These are phyloP conservation scores for Ametastegia equiseti DNA, from an alignment of 2,888 invertebrate species.

Conservation along the genomic window DNA sequence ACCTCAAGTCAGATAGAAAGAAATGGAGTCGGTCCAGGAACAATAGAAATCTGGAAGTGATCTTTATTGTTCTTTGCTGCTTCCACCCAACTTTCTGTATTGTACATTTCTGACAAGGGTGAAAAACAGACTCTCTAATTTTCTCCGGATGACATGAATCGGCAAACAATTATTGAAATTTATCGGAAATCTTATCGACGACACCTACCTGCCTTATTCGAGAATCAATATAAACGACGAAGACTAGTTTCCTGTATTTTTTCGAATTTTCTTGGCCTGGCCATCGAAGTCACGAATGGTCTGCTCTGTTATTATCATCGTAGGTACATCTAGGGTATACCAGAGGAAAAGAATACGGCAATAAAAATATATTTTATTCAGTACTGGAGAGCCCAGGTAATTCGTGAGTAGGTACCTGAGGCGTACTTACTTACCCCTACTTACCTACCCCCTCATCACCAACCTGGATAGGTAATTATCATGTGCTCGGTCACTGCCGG, in stretches of 20 bases:
- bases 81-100: background rate
- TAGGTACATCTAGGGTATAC: background rate
- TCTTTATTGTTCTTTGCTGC: constrained; percentile 16
- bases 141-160: constrained; percentile 17
- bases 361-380: background rate
- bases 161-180: constrained; percentile 31
- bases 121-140: constrained; percentile 13
- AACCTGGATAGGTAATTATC: constrained; percentile 54
- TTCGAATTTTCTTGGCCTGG: background rate
- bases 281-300: too few species aligned
- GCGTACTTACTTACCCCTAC: background rate
- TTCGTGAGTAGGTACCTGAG: background rate
- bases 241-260: too few species aligned
- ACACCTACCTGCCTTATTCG: too few species aligned
- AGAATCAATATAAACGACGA: too few species aligned
- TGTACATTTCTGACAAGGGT: background rate
- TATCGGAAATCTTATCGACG: constrained; percentile 8
- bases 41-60: constrained; percentile 28
- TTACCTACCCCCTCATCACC: too few species aligned
- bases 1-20: background rate
- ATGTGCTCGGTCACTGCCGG: constrained; percentile 49
- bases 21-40: background rate
- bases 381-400: background rate
- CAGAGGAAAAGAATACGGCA: background rate
- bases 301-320: background rate